These are phyloP conservation scores for Colletes gigas DNA, from an alignment of 1,140 invertebrate genomes.

Conservation along the genomic window DNA sequence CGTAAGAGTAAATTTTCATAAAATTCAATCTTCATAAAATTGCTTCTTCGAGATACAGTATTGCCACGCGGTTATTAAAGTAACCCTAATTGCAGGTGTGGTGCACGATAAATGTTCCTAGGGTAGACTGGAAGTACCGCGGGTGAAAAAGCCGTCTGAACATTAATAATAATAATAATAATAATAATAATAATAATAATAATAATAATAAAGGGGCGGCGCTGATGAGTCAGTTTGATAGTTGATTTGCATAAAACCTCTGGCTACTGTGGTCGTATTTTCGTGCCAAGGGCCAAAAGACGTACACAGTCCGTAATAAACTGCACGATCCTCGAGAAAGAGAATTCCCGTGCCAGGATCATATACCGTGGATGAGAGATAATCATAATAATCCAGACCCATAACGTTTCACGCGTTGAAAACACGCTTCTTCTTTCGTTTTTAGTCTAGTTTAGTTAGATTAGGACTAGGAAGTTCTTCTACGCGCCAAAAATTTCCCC, in stretches of 20 bases:
- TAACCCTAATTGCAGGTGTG: conserved; percentile 9
- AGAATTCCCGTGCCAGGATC: no score
- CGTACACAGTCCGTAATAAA: conserved; percentile 17
- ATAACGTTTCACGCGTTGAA: background rate
- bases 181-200: conserved; percentile 56
- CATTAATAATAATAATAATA: conserved; percentile 53
- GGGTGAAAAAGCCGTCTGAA: conserved; percentile 23
- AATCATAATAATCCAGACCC: background rate
- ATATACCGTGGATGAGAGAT: background rate
- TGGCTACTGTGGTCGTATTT: conserved; percentile 40
- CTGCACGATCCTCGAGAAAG: background rate
- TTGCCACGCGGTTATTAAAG: background rate
- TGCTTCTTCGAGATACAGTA: background rate
- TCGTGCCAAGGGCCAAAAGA: conserved; percentile 20
- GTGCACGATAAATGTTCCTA: conserved; percentile 5
- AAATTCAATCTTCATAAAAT: background rate
- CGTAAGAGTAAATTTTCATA: conserved; percentile 7
- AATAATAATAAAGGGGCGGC: conserved; percentile 53
- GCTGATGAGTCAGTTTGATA: conserved; percentile 52
- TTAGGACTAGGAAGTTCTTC: no score
- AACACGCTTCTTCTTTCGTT: background rate
- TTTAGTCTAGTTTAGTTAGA: no score
- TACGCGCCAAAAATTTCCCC: no score
- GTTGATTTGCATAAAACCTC: conserved; percentile 47
- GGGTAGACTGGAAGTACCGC: background rate